These are phyloP conservation scores for Scomberomorus guttatus DNA, from an alignment of 2,797 vertebrate species.

Conservation along the genomic window DNA sequence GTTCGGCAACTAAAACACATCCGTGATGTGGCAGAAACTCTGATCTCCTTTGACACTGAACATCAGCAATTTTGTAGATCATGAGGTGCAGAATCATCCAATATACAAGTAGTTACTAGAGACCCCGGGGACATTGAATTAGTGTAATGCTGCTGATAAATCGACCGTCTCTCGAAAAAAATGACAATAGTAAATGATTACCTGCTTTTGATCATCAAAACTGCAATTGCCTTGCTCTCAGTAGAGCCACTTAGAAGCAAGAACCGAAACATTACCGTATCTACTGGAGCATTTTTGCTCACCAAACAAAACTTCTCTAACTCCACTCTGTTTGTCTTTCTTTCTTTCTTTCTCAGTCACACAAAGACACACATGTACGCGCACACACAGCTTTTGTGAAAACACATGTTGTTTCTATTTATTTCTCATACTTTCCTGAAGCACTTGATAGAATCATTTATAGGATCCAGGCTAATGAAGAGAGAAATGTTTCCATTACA, in stretches of 20 bases:
- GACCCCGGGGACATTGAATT: not conserved
- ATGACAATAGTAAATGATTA: too few relatives aligned
- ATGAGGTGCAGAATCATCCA: not conserved
- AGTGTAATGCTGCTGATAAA: not conserved
- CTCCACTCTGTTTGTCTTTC: not conserved
- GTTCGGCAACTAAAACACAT: too few relatives aligned
- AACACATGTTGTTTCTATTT: slow-evolving; percentile 27
- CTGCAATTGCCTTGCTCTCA: not conserved
- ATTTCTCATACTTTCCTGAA: slow-evolving; percentile 37
- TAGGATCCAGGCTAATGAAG: slow-evolving; percentile 59
- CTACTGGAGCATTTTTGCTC: not conserved
- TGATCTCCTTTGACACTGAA: too few relatives aligned
- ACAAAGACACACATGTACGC: not conserved
- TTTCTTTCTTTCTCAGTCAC: not conserved
- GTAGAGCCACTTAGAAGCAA: not conserved
- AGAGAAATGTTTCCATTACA: slow-evolving; percentile 56
- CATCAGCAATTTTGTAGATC: too few relatives aligned
- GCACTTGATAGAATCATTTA: slow-evolving; percentile 61
- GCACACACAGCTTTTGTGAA: slow-evolving; percentile 22
- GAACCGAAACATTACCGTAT: not conserved
- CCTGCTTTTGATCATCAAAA: not conserved
- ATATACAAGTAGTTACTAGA: not conserved
- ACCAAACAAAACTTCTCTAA: not conserved
- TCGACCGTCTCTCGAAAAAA: not conserved
- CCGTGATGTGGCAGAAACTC: too few relatives aligned